Conservation (phyloP, 2,888 invertebrate genomes). For the Tupiocoris notatus region DNA sequence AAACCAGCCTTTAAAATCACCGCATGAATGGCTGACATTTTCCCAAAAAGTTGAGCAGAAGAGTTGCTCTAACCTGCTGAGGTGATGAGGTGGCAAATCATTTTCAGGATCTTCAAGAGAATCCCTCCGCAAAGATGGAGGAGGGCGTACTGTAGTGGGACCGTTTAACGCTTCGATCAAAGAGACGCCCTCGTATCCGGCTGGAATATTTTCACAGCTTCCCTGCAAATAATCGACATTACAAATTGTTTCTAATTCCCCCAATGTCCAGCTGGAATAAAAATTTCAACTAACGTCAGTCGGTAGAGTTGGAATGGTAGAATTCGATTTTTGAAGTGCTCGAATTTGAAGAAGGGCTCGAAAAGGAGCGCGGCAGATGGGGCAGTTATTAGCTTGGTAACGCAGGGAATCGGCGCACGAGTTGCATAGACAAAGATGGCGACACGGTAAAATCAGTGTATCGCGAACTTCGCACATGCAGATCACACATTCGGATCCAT, state of each 20-base stretch:
- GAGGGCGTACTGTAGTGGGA: constrained; percentile 63
- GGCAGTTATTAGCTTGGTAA: constrained; percentile 97
- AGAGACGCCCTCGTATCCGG: constrained; percentile 91
- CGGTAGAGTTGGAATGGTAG: constrained; percentile 54
- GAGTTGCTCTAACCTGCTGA: constrained; percentile 28
- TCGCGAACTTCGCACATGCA: constrained; percentile 98
- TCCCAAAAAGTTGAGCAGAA: too few species aligned
- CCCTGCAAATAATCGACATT: constrained; percentile 58
- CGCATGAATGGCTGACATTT: too few species aligned
- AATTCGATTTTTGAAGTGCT: constrained; percentile 76
- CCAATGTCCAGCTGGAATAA: too few species aligned
- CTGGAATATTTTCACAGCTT: constrained; percentile 80
- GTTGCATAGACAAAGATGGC: constrained; percentile 95
- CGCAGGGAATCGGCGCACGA: constrained; percentile 95
- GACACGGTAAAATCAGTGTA: constrained; percentile 93
- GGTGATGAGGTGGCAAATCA: constrained; percentile 45
- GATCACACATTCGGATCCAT: constrained; percentile 97
- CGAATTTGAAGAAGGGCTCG: constrained; percentile 92
- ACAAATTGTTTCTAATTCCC: too few species aligned
- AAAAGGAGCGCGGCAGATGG: constrained; percentile 98
- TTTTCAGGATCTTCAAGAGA: constrained; percentile 60
- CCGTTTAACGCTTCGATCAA: constrained; percentile 95
- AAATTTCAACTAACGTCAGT: constrained; percentile 43
- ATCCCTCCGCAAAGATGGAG: constrained; percentile 48
- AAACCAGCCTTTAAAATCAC: too few species aligned